Conservation (phyloP, 1,140 invertebrate genomes). For the Probaryconus sp. region DNA sequence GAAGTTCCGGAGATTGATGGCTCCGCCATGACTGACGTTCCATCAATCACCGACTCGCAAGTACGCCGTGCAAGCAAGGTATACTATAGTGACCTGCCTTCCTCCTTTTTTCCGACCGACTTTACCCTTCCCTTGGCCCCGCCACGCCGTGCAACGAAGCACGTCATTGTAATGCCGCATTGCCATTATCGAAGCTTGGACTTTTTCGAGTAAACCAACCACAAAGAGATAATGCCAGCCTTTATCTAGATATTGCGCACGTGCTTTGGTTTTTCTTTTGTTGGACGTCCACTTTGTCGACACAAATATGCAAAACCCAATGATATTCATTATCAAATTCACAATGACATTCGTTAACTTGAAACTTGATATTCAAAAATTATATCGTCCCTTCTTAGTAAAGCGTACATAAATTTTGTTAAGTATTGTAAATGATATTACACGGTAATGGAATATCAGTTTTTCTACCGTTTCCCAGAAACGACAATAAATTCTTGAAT, state of each 20-base stretch:
- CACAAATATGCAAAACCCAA: constrained; percentile 22
- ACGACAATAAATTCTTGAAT: no score
- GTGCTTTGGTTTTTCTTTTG: constrained; percentile 13
- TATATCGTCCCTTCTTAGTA: no score
- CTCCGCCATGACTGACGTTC: constrained; percentile 76
- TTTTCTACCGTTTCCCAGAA: no score
- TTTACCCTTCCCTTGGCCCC: neutral
- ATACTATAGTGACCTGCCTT: constrained; percentile 49
- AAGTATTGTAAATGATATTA: no score
- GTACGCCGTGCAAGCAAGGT: no score
- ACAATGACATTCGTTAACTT: neutral
- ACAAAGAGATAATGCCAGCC: constrained; percentile 32
- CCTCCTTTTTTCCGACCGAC: constrained; percentile 16
- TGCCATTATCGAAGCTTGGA: constrained; percentile 48
- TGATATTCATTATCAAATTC: neutral
- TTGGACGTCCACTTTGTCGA: constrained; percentile 12
- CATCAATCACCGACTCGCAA: constrained; percentile 73
- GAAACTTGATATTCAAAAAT: neutral
- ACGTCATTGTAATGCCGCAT: constrained; percentile 33
- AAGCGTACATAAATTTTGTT: no score
- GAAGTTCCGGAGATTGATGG: constrained; percentile 75
- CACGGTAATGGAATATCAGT: no score
- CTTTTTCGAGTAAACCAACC: constrained; percentile 38
- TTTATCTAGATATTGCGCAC: constrained; percentile 28
- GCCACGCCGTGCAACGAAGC: neutral